phyloP scores from a whole-genome alignment of 2,113 vertebrate genomes.

The Eolophus roseicapilla region DNA sequence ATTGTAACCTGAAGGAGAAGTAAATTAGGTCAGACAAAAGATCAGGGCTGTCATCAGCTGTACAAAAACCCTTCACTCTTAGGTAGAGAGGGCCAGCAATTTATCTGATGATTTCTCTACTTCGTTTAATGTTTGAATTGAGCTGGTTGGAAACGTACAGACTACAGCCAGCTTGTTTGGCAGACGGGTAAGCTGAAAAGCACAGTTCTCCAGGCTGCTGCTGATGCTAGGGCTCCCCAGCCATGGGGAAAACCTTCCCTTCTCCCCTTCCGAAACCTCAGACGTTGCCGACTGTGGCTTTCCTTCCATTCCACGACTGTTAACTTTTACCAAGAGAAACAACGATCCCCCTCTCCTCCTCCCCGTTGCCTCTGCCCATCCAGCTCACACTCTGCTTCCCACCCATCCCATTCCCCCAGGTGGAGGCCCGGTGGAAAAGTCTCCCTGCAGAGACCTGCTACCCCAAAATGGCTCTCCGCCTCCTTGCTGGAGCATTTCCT shows the following conservation, averaged over 20 bases:
- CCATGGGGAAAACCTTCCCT: background rate
- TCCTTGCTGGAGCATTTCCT: background rate
- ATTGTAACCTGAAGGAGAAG: slow-evolving; percentile 76
- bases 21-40: slow-evolving; percentile 83
- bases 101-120: slow-evolving; percentile 76
- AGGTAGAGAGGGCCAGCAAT: slow-evolving; percentile 54
- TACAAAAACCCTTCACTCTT: slow-evolving; percentile 65
- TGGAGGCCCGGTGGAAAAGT: background rate
- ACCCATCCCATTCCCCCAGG: background rate
- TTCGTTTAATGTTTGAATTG: slow-evolving; percentile 61
- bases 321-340: background rate
- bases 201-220: background rate
- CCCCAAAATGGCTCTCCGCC: background rate
- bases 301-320: background rate
- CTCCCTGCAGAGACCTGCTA: background rate
- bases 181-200: background rate
- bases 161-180: background rate
- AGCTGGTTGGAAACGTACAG: slow-evolving; percentile 18
- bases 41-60: slow-evolving; percentile 69
- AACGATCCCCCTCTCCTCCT: background rate
- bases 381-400: background rate
- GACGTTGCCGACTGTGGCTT: background rate
- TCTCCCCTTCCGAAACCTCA: background rate
- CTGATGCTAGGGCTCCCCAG: background rate
- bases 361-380: background rate